Percentiles rank a stretch among this genome's conserved stretches.
phyloP scores from a whole-genome alignment of 2,113 vertebrate genomes.

The Phodopus roborovskii region DNA sequence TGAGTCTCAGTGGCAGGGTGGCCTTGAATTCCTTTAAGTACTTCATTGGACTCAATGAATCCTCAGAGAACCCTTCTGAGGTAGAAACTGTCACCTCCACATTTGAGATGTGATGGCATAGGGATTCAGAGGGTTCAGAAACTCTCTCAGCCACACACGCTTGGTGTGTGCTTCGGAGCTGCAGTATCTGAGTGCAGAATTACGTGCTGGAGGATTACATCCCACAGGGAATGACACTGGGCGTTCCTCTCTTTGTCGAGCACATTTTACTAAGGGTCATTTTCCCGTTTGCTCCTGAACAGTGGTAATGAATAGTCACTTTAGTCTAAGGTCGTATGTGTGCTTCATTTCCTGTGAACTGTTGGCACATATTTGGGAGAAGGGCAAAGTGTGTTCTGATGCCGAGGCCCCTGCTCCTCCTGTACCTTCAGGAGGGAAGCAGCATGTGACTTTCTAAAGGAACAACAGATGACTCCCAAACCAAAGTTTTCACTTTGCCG shows the following conservation, averaged over 20 bases:
- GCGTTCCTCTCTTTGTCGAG: not conserved
- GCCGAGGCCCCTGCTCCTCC: not conserved
- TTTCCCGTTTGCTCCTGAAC: conserved; percentile 12
- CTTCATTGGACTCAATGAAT: not conserved
- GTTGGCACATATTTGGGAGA: not conserved
- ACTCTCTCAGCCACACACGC: not conserved
- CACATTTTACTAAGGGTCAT: not conserved
- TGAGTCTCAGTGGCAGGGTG: not conserved
- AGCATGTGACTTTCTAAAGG: not conserved
- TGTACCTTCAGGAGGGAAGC: not conserved
- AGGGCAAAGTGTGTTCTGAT: not conserved
- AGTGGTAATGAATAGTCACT: not conserved
- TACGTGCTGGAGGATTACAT: not conserved
- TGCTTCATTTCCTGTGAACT: not conserved
- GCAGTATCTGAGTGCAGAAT: not conserved
- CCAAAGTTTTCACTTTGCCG: not conserved
- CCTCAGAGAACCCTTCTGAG: not conserved
- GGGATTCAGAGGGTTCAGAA: not conserved
- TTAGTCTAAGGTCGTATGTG: not conserved
- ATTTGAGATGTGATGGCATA: not conserved
- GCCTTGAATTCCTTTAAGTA: not conserved
- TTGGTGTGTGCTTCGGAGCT: not conserved
- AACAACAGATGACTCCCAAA: not conserved
- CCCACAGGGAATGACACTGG: not conserved
- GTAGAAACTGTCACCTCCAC: not conserved